Evolutionary conservation across 2,888 invertebrate species (phyloP), one percentile per base, ranked within the genome.

Genomic region (Agonum fuliginosum): DNA sequence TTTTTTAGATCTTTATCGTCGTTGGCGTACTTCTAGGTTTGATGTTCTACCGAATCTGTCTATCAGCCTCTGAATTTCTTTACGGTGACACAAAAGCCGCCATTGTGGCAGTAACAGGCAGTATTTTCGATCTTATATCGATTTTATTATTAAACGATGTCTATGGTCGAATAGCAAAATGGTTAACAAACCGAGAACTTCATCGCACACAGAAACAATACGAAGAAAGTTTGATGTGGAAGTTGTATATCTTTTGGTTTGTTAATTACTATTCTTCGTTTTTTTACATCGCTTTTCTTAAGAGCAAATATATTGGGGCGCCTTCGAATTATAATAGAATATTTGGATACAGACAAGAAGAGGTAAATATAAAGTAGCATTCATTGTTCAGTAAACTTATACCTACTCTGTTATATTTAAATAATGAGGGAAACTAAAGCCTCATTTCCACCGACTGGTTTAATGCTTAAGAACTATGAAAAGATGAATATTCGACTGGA

Each of bases 241-340:
- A 95, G 86, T 91, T 94, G 83, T 95, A 94, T 85, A 84, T 93
- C 58, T 91, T 95, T 79, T 93, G 95, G 87, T 95, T 95, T 85
- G 91, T 95, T 81, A 95, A 95, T 86, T 94, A 93, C 85, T 95
- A 95, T 85, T 91, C 93, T 3, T 93, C 94, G 22, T 91, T 95
- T 72, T 93, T 95, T 87, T 95, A 95, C 84, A 93, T 95, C 79
- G 91, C 91, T 24, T 92, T 91, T 82, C 84, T 92, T 76, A 91
- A 91, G 82, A 91, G 90, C 51, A 93, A 93, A 83, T 91, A 93
- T 82, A 89, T 92, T 20, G 93, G 93, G 0, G 90, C 91, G 84
- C 93, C 93, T 1, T 90, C 90, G 17, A 89, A 91, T 78, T 93
- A 93, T 83, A 92, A 91, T 82, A 89, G 90, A 41, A 88, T 93